Conservation (phyloP, 64 coral and sea anemone species). For the Montipora efflorescens region DNA sequence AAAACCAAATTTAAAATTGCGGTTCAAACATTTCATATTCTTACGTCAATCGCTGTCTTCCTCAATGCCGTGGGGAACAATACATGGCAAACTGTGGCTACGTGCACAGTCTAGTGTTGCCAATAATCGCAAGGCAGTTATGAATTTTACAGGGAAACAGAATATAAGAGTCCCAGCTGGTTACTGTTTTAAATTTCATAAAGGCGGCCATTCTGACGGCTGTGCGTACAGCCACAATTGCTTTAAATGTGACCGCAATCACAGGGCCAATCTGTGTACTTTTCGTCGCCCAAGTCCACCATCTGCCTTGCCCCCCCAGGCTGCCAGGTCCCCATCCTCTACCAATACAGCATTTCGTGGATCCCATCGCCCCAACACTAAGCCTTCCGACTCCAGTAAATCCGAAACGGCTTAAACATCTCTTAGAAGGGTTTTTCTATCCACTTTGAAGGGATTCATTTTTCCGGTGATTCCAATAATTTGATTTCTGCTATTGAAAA, state of each 20-base stretch:
- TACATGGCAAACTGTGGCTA: constrained; percentile 4
- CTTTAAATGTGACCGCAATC: constrained; percentile 11
- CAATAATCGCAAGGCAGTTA: not conserved
- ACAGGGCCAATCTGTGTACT: constrained; percentile 12
- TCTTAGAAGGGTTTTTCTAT: too few species aligned
- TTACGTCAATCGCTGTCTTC: not conserved
- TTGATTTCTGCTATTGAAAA: too few species aligned
- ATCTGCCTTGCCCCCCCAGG: not conserved
- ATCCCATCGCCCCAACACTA: not conserved
- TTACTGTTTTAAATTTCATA: constrained; percentile 13
- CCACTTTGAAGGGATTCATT: too few species aligned
- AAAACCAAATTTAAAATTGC: not conserved
- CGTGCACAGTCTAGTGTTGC: not conserved
- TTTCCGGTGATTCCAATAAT: too few species aligned
- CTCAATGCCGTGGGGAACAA: constrained; percentile 4
- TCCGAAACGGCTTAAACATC: not conserved
- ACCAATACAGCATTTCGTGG: not conserved
- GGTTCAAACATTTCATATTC: not conserved
- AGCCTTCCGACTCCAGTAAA: constrained; percentile 19
- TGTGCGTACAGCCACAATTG: not conserved
- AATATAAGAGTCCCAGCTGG: constrained; percentile 15
- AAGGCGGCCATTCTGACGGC: not conserved
- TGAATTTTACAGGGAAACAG: not conserved
- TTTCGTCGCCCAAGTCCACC: not conserved
- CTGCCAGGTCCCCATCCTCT: not conserved